Conservation (phyloP, 2,888 invertebrate species). For the Rapana venosa region DNA sequence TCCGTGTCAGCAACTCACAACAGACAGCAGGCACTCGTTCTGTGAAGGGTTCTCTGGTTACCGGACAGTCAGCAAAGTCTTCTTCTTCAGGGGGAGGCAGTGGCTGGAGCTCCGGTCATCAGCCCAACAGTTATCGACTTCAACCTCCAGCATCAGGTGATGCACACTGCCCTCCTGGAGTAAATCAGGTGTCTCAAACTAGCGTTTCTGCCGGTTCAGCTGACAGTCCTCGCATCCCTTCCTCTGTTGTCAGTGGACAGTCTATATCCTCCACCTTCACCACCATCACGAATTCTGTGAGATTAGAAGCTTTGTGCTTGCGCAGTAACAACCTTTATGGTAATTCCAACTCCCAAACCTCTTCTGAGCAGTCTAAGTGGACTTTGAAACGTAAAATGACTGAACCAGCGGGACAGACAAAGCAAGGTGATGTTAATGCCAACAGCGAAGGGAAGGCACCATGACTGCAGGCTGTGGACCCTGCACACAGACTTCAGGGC, state of each 20-base stretch:
- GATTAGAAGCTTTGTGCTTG: neutral
- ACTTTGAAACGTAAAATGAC: conserved; percentile 9
- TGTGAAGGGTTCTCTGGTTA: neutral
- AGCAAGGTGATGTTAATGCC: neutral
- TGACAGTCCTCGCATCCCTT: neutral
- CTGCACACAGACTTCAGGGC: neutral
- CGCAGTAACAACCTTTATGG: neutral
- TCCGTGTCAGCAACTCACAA: neutral
- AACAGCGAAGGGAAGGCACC: neutral
- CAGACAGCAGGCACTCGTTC: neutral
- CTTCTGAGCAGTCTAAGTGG: conserved; percentile 25
- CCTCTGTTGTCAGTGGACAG: neutral
- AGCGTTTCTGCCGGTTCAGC: neutral
- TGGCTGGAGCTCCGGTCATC: neutral
- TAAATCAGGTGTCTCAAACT: neutral
- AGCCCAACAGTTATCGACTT: neutral
- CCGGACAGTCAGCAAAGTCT: neutral
- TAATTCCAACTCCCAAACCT: neutral
- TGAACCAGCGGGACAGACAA: neutral
- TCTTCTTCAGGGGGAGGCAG: neutral
- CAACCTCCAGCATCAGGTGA: neutral
- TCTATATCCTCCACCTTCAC: neutral
- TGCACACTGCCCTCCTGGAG: neutral
- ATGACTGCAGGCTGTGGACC: neutral
- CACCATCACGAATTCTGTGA: neutral